Percentiles rank a stretch among this genome's conserved stretches.
Conservation (phyloP, 37 sponge, comb jelly and placozoan species). For the Chondrosia reniformis region DNA sequence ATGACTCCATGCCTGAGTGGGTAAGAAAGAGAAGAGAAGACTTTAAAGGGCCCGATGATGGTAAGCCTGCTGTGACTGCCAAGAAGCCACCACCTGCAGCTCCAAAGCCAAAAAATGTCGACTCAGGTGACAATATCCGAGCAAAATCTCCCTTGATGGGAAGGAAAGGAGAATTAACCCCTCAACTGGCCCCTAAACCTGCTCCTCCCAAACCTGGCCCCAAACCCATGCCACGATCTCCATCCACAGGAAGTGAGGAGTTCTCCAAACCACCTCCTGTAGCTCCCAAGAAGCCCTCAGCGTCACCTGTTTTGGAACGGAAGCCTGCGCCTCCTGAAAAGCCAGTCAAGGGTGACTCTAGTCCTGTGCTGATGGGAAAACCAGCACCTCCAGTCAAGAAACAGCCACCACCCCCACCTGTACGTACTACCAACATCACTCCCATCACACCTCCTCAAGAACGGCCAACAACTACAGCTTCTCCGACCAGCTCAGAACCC, state of each 20-base stretch:
- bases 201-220: neutral
- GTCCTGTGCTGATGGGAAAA: neutral
- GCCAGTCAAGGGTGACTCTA: neutral
- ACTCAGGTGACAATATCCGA: neutral
- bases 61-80: neutral
- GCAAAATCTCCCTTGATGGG: neutral
- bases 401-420: neutral
- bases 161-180: neutral
- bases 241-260: neutral
- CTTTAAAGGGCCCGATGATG: neutral
- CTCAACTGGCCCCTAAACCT: conserved; percentile 7
- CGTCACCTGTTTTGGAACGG: neutral
- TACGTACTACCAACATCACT: neutral
- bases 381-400: neutral
- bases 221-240: neutral
- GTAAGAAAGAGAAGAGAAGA: neutral
- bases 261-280: neutral
- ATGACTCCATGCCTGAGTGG: conserved; percentile 14
- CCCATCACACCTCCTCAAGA: neutral
- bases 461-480: neutral
- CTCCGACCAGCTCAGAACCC: neutral
- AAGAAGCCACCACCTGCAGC: neutral
- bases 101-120: neutral
- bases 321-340: neutral
- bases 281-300: neutral